Base-by-base conservation (phyloP, 2,888 invertebrate genomes). In the Caenorhabditis drosophilae region DNA sequence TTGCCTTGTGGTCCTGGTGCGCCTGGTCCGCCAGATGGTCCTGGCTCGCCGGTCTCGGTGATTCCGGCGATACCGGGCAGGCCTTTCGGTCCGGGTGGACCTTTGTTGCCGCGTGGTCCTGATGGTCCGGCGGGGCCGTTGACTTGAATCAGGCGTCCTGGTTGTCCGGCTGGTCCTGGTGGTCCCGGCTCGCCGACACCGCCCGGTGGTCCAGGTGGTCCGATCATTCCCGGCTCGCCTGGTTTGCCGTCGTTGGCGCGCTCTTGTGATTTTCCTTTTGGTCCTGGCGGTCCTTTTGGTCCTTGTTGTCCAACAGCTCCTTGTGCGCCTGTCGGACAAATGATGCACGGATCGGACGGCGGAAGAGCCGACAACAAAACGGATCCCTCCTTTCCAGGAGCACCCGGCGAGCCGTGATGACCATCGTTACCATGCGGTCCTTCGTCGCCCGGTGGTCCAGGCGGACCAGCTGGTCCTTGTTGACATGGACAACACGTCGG, bases 201-300 rank as follows among this genome's bases (percentile, higher is more conserved):
- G 60, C 66, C 79, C 49, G 78, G 74, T 41, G 79, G 76, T 63
- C 80, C 79, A 44, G 78, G 74, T 38, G 76, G 76, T 48, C 79
- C 79, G 23, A 69, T 68, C 73, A 73, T 76, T 47, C 74, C 74
- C 20, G 64, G 59, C 56, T 75, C 75, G 47, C 72, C 75, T 12
- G 59, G 56, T 66, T 73, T 75, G 31, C 76, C 79, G 41, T 75
- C 68, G 61, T 67, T 58, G 22, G 78, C 81, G 48, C 75, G 73
- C 41, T 79, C 78, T 40, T 80, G 80, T n/a, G 80, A 74, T 50
- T 73, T 68, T 35, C 82, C 82, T 63, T 78, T 80, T 31, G 80
- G 78, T 52, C 81, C 81, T 31, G 72, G 69, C 36, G 79, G 79
- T 69, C 81, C 73, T 57, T 68, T 66, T 44, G 70, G 70, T 72